Evolutionary conservation across 2,797 vertebrate genomes (phyloP).

Genomic region (Lindbergichthys nudifrons): DNA sequence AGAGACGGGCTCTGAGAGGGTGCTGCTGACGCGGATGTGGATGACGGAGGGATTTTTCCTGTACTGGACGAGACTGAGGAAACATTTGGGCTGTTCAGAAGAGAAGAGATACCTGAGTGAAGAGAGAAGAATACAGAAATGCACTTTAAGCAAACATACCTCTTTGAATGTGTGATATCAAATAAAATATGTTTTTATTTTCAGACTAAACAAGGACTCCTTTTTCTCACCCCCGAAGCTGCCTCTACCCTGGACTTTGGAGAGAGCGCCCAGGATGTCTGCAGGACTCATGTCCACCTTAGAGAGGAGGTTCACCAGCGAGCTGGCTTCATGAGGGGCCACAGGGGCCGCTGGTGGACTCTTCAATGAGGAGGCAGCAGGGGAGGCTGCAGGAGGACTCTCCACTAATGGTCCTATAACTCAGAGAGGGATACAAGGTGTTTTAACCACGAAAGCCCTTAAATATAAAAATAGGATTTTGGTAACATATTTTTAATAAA

Average conservation of each 20-base stretch:
- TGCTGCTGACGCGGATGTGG: slow-evolving; percentile 52
- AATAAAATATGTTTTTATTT: background rate
- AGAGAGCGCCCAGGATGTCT: slow-evolving; percentile 92
- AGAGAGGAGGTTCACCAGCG: slow-evolving; percentile 91
- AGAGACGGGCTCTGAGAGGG: slow-evolving; percentile 57
- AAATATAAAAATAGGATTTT: background rate
- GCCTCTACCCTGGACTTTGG: slow-evolving; percentile 88
- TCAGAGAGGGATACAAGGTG: slow-evolving; percentile 12
- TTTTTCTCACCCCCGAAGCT: slow-evolving; percentile 88
- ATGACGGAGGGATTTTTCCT: slow-evolving; percentile 62
- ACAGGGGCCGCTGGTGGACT: slow-evolving; percentile 69
- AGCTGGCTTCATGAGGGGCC: slow-evolving; percentile 79
- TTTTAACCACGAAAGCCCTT: background rate
- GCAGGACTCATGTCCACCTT: slow-evolving; percentile 93
- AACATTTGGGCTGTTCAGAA: slow-evolving; percentile 88
- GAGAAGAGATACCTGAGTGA: slow-evolving; percentile 87
- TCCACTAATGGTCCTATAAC: slow-evolving; percentile 60
- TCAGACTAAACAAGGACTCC: background rate
- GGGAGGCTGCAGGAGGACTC: slow-evolving; percentile 68
- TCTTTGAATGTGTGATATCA: background rate
- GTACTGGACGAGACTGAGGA: slow-evolving; percentile 55
- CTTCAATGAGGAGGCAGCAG: slow-evolving; percentile 59
- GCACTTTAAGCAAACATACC: background rate
- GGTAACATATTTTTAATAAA: background rate
- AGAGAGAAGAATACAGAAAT: slow-evolving; percentile 17